Base-by-base conservation (phyloP, 2,113 vertebrate genomes). In the Hypocryptadius cinnamomeus region DNA sequence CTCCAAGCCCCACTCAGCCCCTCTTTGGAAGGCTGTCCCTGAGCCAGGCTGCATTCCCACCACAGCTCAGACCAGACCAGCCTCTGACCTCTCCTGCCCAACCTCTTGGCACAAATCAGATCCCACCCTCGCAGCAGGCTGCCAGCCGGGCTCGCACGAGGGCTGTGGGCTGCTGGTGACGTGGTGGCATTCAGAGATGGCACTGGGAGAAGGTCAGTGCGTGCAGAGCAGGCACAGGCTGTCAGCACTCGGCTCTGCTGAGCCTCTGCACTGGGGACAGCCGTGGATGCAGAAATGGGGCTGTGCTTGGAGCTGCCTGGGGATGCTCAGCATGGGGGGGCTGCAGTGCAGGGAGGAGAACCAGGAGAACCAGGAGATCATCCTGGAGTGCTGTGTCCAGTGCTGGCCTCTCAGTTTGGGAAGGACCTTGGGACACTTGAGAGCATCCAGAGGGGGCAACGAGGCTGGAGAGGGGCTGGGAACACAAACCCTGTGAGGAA, bases 201-300 rank as follows among this genome's bases (percentile, higher is more conserved):
- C 72, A 31, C 63, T 11, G 64, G 79, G 83, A 94, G 88, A 94
- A 96, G 90, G 90, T 92, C 81, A 92, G 69, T 13, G 66, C 33
- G 25, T 76, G 76, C 92, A 56, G 91, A 79, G 76, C 83, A 3
- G 80, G 70, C 69, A 30, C 42, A 7, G 54, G 56, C 73, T 95
- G 85, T 85, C 87, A 94, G 80, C 69, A 8, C 13, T 1, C 33
- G 3, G 80, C 59, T 45, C 86, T 44, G 72, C 37, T 20, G 20
- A 51, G n/a, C 6, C 3, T 18, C 68, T 40, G 72, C 13, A 11
- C 5, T 22, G 65, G 65, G 65, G 13, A 40, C 53, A 59, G 3
- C 16, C 60, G 5, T 0, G 11, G 4, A 31, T 11, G 45, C 44
- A 44, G 40, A 2, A 7, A 1, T 0, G 2, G 0, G 30, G 40